phyloP scores from a whole-genome alignment of 2,888 invertebrate genomes.

The Himalopsyche kuldschensis region DNA sequence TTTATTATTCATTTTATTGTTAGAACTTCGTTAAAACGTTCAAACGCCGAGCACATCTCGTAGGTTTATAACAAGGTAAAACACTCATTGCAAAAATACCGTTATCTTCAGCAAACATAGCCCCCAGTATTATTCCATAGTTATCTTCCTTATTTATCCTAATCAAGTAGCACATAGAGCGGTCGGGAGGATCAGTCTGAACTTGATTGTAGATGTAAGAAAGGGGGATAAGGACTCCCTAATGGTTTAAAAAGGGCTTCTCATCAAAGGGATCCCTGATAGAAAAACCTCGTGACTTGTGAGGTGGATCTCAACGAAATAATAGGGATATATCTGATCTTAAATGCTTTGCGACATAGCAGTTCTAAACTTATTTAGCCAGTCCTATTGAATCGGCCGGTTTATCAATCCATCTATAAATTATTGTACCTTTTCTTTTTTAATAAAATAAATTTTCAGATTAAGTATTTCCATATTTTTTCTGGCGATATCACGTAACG shows the following conservation, averaged over 20 bases:
- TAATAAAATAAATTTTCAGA: too few species aligned
- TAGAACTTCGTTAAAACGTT: too few species aligned
- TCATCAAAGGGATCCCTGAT: background rate
- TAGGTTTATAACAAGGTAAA: background rate
- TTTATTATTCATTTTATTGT: too few species aligned
- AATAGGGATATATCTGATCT: background rate
- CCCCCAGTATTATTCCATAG: background rate
- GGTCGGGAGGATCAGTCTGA: background rate
- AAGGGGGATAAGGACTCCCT: background rate
- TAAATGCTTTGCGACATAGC: background rate
- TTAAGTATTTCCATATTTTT: too few species aligned
- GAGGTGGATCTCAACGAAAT: background rate
- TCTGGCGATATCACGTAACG: too few species aligned
- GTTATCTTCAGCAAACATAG: background rate
- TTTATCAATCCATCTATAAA: too few species aligned
- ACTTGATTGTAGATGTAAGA: background rate
- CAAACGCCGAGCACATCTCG: background rate
- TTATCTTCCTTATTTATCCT: background rate
- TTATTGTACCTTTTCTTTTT: too few species aligned
- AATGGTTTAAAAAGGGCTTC: background rate
- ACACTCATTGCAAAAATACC: background rate
- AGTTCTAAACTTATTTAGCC: background rate
- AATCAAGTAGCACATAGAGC: background rate
- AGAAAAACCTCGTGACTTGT: background rate
- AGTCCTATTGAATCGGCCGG: background rate